Conservation (phyloP, 2,888 invertebrate species). For the Machimus atricapillus region DNA sequence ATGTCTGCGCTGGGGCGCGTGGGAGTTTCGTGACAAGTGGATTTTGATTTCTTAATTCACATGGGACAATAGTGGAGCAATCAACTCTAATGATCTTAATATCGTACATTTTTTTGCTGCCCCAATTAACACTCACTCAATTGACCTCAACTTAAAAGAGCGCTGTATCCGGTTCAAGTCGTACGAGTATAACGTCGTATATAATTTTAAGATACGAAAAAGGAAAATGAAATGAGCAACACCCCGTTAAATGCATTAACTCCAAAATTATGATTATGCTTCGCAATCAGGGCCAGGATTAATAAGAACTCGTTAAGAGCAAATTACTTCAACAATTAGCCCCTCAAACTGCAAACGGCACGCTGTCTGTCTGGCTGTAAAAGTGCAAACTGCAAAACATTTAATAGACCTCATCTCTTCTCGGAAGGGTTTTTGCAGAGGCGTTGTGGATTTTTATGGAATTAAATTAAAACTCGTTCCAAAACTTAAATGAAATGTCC, state of each 20-base stretch:
- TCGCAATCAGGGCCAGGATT: not conserved
- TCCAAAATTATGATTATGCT: not conserved
- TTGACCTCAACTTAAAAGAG: not conserved
- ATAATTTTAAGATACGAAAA: not conserved
- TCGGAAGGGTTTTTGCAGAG: not conserved
- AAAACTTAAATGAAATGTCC: not conserved
- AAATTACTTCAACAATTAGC: not conserved
- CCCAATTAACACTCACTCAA: not conserved
- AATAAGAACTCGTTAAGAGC: not conserved
- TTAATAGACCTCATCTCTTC: not conserved
- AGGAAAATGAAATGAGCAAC: not conserved
- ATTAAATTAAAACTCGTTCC: not conserved
- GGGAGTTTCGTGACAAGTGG: slow-evolving; percentile 1
- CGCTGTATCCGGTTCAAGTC: not conserved
- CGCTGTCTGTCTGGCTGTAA: not conserved
- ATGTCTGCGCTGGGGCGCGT: not conserved
- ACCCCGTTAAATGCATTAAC: not conserved
- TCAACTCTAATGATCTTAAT: not conserved
- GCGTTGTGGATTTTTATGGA: not conserved
- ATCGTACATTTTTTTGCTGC: not conserved
- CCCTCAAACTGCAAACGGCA: not conserved
- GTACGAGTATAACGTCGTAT: not conserved
- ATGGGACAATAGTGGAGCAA: not conserved
- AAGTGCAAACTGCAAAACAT: not conserved
- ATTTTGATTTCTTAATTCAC: not conserved